These are phyloP conservation scores for Molossus molossus DNA, from an alignment of 2,797 vertebrate genomes.

Conservation along the genomic window DNA sequence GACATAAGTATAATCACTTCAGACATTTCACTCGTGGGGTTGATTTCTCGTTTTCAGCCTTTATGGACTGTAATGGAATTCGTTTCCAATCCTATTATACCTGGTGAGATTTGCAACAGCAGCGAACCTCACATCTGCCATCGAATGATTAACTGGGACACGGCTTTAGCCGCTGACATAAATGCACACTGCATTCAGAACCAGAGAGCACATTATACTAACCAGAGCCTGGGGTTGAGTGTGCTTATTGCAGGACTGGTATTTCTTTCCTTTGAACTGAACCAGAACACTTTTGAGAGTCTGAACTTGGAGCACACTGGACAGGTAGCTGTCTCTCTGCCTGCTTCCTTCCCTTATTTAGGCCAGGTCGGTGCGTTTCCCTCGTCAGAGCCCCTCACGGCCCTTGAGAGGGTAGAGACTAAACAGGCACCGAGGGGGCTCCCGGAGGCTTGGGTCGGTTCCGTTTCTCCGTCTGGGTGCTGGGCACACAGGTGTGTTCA, in stretches of 20 bases:
- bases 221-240: constrained; percentile 86
- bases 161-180: constrained; percentile 83
- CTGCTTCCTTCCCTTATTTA: not conserved
- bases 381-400: not conserved
- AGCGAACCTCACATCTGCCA: constrained; percentile 83
- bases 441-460: not conserved
- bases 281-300: constrained; percentile 72
- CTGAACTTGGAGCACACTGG: not conserved
- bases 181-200: constrained; percentile 85
- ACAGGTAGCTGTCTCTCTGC: not conserved
- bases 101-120: constrained; percentile 82
- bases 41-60: constrained; percentile 83
- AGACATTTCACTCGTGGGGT: constrained; percentile 82
- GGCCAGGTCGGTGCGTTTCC: not conserved
- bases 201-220: constrained; percentile 82
- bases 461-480: not conserved
- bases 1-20: constrained; percentile 73
- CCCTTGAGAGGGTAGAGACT: not conserved
- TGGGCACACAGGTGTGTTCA: not conserved
- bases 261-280: constrained; percentile 82
- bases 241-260: constrained; percentile 88
- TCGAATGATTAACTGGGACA: constrained; percentile 84
- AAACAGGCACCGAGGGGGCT: not conserved
- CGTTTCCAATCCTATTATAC: constrained; percentile 85
- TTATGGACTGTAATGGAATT: constrained; percentile 81